Conservation (phyloP, 2,888 invertebrate genomes). For the Cosmopolites sordidus region DNA sequence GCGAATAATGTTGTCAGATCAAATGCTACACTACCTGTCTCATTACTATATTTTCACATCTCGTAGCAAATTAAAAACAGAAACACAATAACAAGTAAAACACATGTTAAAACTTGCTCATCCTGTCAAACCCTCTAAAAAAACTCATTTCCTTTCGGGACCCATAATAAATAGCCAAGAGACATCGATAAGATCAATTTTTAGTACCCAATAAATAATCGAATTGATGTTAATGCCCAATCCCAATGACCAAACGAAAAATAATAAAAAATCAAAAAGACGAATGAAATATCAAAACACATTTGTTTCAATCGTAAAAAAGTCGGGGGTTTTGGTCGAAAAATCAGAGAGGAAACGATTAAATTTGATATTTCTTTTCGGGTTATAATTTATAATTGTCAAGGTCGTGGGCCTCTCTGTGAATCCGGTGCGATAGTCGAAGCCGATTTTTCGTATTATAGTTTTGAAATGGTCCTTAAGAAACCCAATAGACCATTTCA, state of each 20-base stretch:
- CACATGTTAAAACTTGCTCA: too few species aligned
- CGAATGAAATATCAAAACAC: too few species aligned
- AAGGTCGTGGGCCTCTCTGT: slow-evolving; percentile 13
- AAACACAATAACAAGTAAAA: too few species aligned
- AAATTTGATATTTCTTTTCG: slow-evolving; percentile 41
- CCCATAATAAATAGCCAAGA: too few species aligned
- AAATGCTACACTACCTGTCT: too few species aligned
- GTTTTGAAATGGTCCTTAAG: slow-evolving; percentile 9
- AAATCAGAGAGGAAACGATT: slow-evolving; percentile 29
- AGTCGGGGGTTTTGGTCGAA: too few species aligned
- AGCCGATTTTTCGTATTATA: slow-evolving; percentile 14
- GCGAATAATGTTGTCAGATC: too few species aligned
- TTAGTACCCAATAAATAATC: slow-evolving; percentile 6
- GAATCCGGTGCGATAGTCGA: slow-evolving; percentile 19
- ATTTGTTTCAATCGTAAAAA: too few species aligned
- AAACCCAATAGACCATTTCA: not conserved
- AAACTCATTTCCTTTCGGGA: too few species aligned
- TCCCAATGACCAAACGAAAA: not conserved
- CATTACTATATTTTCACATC: too few species aligned
- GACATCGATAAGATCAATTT: slow-evolving; percentile 4
- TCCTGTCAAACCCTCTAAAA: too few species aligned
- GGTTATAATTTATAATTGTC: slow-evolving; percentile 24
- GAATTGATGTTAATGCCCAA: slow-evolving; percentile 5
- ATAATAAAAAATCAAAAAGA: not conserved
- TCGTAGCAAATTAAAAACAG: too few species aligned